Percentiles rank a stretch among this genome's conserved stretches.
These are phyloP conservation scores for Leptarthrus brevirostris DNA, from an alignment of 2,888 invertebrate genomes.

Conservation along the genomic window DNA sequence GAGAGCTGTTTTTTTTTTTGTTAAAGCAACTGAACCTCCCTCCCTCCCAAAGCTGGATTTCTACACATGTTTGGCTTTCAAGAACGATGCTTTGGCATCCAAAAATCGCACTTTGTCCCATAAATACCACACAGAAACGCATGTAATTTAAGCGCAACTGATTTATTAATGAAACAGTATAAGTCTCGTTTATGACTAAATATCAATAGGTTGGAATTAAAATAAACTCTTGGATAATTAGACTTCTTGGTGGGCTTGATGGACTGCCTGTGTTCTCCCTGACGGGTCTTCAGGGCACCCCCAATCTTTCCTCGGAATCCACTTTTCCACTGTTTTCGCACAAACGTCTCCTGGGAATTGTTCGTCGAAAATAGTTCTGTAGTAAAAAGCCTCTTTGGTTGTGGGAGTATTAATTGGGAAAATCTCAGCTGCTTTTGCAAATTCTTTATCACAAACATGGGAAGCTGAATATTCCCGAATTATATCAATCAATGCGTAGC, in stretches of 20 bases:
- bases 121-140: too few species aligned
- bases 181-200: too few species aligned
- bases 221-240: too few species aligned
- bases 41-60: too few species aligned
- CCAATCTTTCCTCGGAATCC: conserved; percentile 66
- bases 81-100: too few species aligned
- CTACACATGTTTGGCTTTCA: too few species aligned
- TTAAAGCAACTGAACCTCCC: too few species aligned
- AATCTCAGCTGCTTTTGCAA: conserved; percentile 66
- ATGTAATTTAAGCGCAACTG: too few species aligned
- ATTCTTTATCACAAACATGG: conserved; percentile 72
- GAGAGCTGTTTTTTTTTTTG: too few species aligned
- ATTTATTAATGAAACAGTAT: too few species aligned
- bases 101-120: too few species aligned
- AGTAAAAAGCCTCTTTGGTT: conserved; percentile 82
- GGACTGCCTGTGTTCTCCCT: conserved; percentile 64
- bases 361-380: conserved; percentile 67
- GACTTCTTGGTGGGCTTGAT: conserved; percentile 53
- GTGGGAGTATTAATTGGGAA: conserved; percentile 80
- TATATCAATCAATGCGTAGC: conserved; percentile 66
- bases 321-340: conserved; percentile 63
- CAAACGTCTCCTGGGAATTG: conserved; percentile 63
- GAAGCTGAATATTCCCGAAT: conserved; percentile 70
- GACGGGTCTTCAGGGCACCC: conserved; percentile 67
- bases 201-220: too few species aligned